Conservation (phyloP, 2,113 vertebrate species). For the Lanius collurio region DNA sequence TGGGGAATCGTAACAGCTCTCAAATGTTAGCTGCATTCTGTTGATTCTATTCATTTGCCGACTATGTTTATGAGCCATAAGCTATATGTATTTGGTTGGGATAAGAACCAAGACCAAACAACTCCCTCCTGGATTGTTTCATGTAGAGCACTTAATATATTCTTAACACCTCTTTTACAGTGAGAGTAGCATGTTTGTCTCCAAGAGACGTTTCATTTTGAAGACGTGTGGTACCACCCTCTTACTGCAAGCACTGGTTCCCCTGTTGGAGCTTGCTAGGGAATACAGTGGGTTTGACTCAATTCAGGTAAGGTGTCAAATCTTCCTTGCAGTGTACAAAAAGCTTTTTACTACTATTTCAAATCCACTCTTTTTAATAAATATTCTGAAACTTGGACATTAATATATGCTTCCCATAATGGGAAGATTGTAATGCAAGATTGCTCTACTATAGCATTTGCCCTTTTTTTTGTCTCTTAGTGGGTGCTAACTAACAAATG, state of each 20-base stretch:
- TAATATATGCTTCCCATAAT: not conserved
- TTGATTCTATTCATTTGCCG: not conserved
- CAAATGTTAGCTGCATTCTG: not conserved
- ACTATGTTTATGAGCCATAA: not conserved
- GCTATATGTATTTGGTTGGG: not conserved
- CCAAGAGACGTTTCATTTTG: slow-evolving; percentile 99
- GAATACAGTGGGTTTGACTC: slow-evolving; percentile 97
- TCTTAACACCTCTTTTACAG: slow-evolving; percentile 66
- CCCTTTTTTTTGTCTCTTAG: not conserved
- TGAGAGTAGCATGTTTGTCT: slow-evolving; percentile 99
- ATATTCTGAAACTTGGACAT: not conserved
- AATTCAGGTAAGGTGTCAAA: slow-evolving; percentile 84
- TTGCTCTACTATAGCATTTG: not conserved
- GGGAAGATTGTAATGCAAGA: not conserved
- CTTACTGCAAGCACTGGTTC: slow-evolving; percentile 99
- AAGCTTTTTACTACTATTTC: not conserved
- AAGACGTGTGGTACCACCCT: slow-evolving; percentile 99
- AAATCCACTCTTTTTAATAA: not conserved
- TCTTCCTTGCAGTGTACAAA: not conserved
- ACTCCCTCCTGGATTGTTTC: not conserved
- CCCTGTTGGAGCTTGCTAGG: slow-evolving; percentile 96
- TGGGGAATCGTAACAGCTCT: not conserved
- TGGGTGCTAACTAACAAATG: not conserved
- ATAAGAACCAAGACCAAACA: not conserved
- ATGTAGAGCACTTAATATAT: not conserved